These are phyloP conservation scores for Papilio polyxenes DNA, from an alignment of 1,140 invertebrate species.

Conservation along the genomic window DNA sequence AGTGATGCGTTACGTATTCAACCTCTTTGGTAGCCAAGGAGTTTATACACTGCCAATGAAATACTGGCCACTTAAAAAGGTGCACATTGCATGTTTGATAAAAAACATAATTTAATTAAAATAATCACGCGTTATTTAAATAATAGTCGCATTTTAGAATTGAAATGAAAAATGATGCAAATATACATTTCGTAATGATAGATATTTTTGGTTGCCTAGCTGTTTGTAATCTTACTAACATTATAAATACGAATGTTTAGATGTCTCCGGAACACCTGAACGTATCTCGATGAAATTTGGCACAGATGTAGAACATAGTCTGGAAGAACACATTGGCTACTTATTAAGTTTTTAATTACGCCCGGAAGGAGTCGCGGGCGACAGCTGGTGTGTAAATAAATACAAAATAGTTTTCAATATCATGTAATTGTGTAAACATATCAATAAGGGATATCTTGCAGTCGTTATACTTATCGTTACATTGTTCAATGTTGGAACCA, in stretches of 20 bases:
- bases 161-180: too few relatives aligned
- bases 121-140: neutral
- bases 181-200: too few relatives aligned
- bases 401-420: conserved; percentile 20
- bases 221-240: too few relatives aligned
- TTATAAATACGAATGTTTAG: too few relatives aligned
- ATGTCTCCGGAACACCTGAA: too few relatives aligned
- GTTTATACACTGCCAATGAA: neutral
- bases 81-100: neutral
- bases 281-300: too few relatives aligned
- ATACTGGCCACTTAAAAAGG: neutral
- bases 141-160: too few relatives aligned
- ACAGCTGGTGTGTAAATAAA: neutral
- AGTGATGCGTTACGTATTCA: neutral
- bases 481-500: conserved; percentile 54
- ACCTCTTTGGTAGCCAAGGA: neutral
- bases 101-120: neutral
- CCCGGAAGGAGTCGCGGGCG: too few relatives aligned
- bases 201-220: too few relatives aligned
- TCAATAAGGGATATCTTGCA: conserved; percentile 62
- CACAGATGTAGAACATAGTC: too few relatives aligned
- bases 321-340: too few relatives aligned
- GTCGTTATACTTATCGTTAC: conserved; percentile 49
- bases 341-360: too few relatives aligned
- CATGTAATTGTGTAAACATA: conserved; percentile 60